Base-by-base conservation (phyloP, 2,888 invertebrate species). In the Melinaea menophilus region DNA sequence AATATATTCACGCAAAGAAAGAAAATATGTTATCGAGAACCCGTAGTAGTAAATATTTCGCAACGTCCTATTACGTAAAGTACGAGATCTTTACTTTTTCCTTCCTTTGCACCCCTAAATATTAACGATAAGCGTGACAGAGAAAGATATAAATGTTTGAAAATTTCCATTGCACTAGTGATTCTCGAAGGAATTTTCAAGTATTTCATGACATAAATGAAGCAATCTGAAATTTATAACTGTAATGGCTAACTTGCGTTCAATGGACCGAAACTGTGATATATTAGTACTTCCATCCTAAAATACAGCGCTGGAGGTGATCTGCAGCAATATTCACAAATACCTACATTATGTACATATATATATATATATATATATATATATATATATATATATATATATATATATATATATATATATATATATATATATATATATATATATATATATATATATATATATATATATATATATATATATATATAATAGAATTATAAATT, bases 141-240 rank as follows among this genome's bases (percentile, higher is more conserved):
- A 45, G 60, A 59, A 48, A 60, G 63, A 56, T 62, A 51, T 22
- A 51, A 2, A 33, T 45, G 61, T 22, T 56, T 57, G 45, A 57
- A 61, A 61, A 59, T 59, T 59, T 61, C 56, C 47, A 37, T 59
- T 51, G 56, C 64, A 59, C 55, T 63, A 35, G 45, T 45, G 54
- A 59, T 56, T 56, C 63, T 51, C 65, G 55, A 54, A 46, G 64
- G 59, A 70, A 63, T 69, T 65, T 67, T 71, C 67, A 69, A 69
- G 69, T 71, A 71, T 70, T 66, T 67, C 64, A 69, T 62, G 56
- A 65, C 64, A 59, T 67, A 65, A 71, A 60, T 68, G 67, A 64
- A 65, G 63, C 64, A 66, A 68, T 69, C 60, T 57, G 56, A 65
- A 64, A 70, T 71, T 65, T 66, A 70, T 66, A 61, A 64, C 61